Evolutionary conservation across 2,888 invertebrate species (phyloP).

Genomic region (Idaea dimidiata): DNA sequence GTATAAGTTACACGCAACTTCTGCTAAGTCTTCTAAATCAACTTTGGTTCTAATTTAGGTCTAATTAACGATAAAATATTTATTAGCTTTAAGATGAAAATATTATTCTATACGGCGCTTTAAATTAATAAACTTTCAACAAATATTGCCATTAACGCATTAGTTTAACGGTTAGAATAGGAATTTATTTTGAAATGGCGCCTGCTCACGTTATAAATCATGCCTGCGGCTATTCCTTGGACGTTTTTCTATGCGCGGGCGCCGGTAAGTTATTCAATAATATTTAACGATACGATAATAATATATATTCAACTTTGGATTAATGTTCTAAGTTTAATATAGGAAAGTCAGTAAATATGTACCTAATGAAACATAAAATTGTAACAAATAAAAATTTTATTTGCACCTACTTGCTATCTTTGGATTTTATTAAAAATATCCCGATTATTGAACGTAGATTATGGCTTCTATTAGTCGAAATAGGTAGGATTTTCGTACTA

Average conservation of each 20-base stretch:
- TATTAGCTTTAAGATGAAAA: too few species aligned
- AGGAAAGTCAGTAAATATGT: neutral
- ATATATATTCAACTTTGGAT: neutral
- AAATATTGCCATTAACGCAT: neutral
- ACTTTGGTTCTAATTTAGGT: too few species aligned
- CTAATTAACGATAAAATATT: too few species aligned
- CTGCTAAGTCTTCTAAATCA: too few species aligned
- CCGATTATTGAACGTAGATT: too few species aligned
- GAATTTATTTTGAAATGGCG: conserved; percentile 2
- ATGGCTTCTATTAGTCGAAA: too few species aligned
- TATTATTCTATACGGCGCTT: neutral
- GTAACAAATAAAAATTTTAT: too few species aligned
- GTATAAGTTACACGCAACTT: too few species aligned
- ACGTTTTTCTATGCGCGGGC: neutral
- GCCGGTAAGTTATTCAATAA: neutral
- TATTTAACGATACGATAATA: neutral
- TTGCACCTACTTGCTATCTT: too few species aligned
- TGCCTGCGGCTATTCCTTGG: neutral
- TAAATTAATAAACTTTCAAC: neutral
- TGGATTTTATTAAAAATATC: too few species aligned
- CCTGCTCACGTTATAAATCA: conserved; percentile 2
- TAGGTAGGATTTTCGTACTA: too few species aligned
- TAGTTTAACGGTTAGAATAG: neutral
- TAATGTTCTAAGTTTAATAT: neutral
- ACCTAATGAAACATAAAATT: too few species aligned